Conservation (phyloP, 2,113 vertebrate genomes). For the Lagopus muta region DNA sequence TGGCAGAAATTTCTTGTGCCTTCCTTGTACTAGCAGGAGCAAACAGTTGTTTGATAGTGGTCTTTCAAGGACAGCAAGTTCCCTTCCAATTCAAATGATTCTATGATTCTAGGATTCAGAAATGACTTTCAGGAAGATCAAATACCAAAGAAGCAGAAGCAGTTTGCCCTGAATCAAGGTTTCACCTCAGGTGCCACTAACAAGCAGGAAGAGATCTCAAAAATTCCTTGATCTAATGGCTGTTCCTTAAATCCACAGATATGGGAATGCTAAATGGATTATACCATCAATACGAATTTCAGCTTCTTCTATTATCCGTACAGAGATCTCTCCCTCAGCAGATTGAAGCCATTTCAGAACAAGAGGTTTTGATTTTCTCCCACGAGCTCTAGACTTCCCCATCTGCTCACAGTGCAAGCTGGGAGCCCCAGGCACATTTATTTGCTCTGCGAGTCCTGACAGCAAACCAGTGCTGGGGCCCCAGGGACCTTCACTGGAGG, state of each 20-base stretch:
- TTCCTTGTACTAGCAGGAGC: not conserved
- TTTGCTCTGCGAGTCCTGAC: not conserved
- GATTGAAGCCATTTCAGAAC: not conserved
- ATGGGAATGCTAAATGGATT: not conserved
- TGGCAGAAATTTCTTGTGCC: not conserved
- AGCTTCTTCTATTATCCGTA: not conserved
- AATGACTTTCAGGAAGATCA: not conserved
- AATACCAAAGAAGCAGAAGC: not conserved
- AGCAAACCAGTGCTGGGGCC: not conserved
- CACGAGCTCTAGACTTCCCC: not conserved
- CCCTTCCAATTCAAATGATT: no score
- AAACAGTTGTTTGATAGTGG: not conserved
- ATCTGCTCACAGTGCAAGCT: not conserved
- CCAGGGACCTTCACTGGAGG: not conserved
- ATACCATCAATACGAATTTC: not conserved
- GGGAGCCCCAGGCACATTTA: not conserved
- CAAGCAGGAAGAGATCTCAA: not conserved
- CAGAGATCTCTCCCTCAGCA: not conserved
- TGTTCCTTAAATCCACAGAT: not conserved
- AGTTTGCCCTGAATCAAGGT: not conserved
- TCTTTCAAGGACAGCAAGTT: not conserved
- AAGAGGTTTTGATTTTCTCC: constrained; percentile 35
- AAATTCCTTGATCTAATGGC: not conserved
- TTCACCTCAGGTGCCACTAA: not conserved
- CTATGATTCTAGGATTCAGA: no score